A percentile compares a stretch with the other conserved stretches of the same genome.
These are phyloP conservation scores for Torymus auratus DNA, from an alignment of 2,888 invertebrate species.

Conservation along the genomic window DNA sequence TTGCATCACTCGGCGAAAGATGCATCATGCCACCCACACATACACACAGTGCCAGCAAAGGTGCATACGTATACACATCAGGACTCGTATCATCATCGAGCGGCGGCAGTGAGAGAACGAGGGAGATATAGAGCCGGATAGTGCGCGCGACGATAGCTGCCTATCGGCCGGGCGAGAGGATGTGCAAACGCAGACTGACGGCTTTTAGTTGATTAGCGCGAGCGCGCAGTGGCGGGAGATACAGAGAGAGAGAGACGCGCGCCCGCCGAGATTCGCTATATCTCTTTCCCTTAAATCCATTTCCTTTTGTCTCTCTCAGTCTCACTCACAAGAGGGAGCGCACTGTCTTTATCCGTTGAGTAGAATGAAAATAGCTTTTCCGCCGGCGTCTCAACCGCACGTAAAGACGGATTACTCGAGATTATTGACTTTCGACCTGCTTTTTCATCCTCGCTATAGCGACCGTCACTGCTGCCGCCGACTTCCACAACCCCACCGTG, in stretches of 20 bases:
- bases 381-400: slow-evolving; percentile 49
- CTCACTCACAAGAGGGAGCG: not conserved
- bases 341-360: slow-evolving; percentile 43
- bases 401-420: slow-evolving; percentile 68
- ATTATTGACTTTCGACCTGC: slow-evolving; percentile 68
- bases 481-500: too few relatives aligned
- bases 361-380: slow-evolving; percentile 68
- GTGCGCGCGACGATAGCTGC: slow-evolving; percentile 16
- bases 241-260: slow-evolving; percentile 59
- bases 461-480: not conserved
- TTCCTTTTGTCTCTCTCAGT: slow-evolving; percentile 18
- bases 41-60: too few relatives aligned
- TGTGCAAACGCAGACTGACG: slow-evolving; percentile 70
- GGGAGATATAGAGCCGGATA: not conserved
- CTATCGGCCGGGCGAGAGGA: slow-evolving; percentile 65
- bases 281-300: slow-evolving; percentile 52
- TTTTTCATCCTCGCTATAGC: slow-evolving; percentile 46
- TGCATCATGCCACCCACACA: too few relatives aligned
- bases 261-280: slow-evolving; percentile 57
- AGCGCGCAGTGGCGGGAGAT: too few relatives aligned
- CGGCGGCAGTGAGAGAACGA: not conserved
- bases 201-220: slow-evolving; percentile 73
- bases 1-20: too few relatives aligned
- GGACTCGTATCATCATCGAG: too few relatives aligned
- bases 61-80: too few relatives aligned